phyloP scores from a whole-genome alignment of 2,888 invertebrate species.

The Lacanobia wlatinum region DNA sequence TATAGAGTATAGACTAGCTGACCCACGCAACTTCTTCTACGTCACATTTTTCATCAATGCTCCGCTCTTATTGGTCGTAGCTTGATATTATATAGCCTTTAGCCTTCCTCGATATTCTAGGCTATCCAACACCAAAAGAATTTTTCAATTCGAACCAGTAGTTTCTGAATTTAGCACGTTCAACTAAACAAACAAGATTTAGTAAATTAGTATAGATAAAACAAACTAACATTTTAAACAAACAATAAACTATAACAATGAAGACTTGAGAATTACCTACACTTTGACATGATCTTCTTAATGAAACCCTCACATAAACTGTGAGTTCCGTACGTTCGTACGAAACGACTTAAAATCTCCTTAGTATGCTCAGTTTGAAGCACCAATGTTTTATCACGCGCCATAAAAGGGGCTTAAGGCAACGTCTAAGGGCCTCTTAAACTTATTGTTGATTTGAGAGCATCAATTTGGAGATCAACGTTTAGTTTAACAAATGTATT shows the following conservation, averaged over 20 bases:
- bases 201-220: neutral
- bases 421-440: slow-evolving; percentile 32
- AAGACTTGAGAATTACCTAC: slow-evolving; percentile 9
- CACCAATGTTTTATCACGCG: slow-evolving; percentile 55
- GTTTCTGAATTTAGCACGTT: too few species aligned
- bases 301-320: slow-evolving; percentile 41
- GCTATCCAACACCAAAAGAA: too few species aligned
- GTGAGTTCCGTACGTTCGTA: slow-evolving; percentile 14
- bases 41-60: too few species aligned
- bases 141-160: too few species aligned
- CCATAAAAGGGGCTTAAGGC: slow-evolving; percentile 55
- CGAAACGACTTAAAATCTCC: slow-evolving; percentile 41
- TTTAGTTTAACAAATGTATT: slow-evolving; percentile 47
- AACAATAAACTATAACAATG: slow-evolving; percentile 27
- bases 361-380: slow-evolving; percentile 46
- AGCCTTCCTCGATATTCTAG: too few species aligned
- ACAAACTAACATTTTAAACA: slow-evolving; percentile 24
- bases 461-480: slow-evolving; percentile 59
- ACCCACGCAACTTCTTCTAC: too few species aligned
- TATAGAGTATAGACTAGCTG: too few species aligned
- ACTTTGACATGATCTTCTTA: slow-evolving; percentile 39
- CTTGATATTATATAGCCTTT: too few species aligned
- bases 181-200: too few species aligned
- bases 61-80: too few species aligned
- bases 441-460: slow-evolving; percentile 37